Base-by-base conservation (phyloP, 2,113 vertebrate genomes). In the Onychorhynchus coronatus region DNA sequence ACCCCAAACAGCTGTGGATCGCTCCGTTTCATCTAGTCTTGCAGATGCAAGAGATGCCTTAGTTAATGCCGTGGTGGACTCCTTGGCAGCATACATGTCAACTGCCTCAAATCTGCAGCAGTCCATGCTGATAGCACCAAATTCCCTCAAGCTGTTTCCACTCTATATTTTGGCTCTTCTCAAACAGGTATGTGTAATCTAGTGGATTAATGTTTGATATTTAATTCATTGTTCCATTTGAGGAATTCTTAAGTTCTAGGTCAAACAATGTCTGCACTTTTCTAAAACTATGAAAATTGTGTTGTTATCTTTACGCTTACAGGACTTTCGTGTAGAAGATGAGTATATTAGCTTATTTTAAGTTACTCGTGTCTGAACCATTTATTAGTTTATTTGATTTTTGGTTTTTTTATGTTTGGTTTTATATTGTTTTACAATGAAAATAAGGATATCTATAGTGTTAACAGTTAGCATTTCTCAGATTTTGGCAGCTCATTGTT, bases 11-110 rank as follows among this genome's bases (percentile, higher is more conserved):
- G 99, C 99, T 76, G 99, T 99, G 80, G 99, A 99, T 97, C 98
- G 99, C 73, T 99, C 99, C 0, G 77, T 99, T 83, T 98, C 99
- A 1, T 99, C 99, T 74, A 99, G 98, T 73, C 98, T 99, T 56
- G 97, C 99, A 0, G 99, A 99, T 68, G 99, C 99, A 39, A 98
- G 99, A 85, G 99, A 99, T 53, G 99, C 99, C 24, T 97, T 99
- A 96, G 98, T 99, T 63, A 99, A 99, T 37, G 99, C 99, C 0
- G 99, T 99, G 39, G 98, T 99, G 75, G 99, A 99, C 79, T 98
- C 99, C 6, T 97, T 98, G 68, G 96, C 98, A 66, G 98, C 99
- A 1, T 99, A 99, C 63, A 98, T 98, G 89, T 98, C 98, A 44
- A 98, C 98, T 4, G 97, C 98, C 93, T 99, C 99, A 4, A 99